These are phyloP conservation scores for Eulithis testata DNA, from an alignment of 2,888 invertebrate species.

Conservation along the genomic window DNA sequence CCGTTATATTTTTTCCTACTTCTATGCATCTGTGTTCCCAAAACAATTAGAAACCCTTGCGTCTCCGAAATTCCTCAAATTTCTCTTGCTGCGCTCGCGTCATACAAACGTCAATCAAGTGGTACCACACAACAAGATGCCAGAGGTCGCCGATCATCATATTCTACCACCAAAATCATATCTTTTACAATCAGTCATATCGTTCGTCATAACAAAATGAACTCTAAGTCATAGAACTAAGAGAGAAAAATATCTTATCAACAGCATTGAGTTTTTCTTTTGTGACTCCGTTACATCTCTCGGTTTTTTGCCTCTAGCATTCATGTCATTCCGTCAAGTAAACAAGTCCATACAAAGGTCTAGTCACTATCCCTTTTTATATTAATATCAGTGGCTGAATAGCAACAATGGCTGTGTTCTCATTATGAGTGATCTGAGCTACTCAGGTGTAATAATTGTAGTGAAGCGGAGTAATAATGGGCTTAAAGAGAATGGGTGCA, in stretches of 20 bases:
- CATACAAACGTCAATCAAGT: conserved; percentile 80
- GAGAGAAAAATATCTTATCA: conserved; percentile 43
- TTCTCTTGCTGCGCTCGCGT: conserved; percentile 67
- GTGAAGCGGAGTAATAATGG: conserved; percentile 68
- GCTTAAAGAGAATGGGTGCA: conserved; percentile 59
- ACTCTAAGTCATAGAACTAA: conserved; percentile 46
- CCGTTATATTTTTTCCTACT: neutral
- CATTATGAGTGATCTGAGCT: conserved; percentile 75
- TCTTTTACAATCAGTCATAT: conserved; percentile 32
- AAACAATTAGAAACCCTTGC: conserved; percentile 56
- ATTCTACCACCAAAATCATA: conserved; percentile 53
- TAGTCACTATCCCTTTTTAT: conserved; percentile 71
- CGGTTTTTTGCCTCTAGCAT: conserved; percentile 73
- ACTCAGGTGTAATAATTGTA: conserved; percentile 78
- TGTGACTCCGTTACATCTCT: conserved; percentile 58
- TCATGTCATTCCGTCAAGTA: conserved; percentile 75
- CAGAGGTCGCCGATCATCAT: conserved; percentile 77
- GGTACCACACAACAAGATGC: conserved; percentile 71
- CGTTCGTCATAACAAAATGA: conserved; percentile 42
- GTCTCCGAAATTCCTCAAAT: conserved; percentile 68
- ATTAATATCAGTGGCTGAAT: conserved; percentile 77
- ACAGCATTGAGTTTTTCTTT: conserved; percentile 47
- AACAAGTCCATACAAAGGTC: conserved; percentile 79
- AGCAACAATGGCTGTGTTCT: conserved; percentile 74
- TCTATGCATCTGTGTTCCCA: conserved; percentile 19